These are phyloP conservation scores for Euphonia xanthogaster DNA, from an alignment of 2,797 vertebrate species.

Conservation along the genomic window DNA sequence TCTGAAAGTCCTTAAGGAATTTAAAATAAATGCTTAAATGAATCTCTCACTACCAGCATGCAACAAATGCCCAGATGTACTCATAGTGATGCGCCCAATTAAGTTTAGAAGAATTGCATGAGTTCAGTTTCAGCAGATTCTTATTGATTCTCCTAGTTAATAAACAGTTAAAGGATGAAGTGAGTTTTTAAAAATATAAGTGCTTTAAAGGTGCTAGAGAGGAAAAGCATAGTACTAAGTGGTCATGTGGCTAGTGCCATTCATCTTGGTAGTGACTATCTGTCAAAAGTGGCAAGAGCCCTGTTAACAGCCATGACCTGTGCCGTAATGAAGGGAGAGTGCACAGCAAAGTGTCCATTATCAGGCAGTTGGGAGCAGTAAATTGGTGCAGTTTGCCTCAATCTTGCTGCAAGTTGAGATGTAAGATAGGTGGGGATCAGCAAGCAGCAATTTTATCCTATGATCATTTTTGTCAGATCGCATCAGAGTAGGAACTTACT, in stretches of 20 bases:
- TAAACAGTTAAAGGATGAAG: slow-evolving; percentile 83
- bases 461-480: slow-evolving; percentile 91
- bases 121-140: slow-evolving; percentile 58
- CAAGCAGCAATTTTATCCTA: slow-evolving; percentile 84
- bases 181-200: slow-evolving; percentile 72
- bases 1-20: background rate
- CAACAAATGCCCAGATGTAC: slow-evolving; percentile 8
- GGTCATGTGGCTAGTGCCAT: slow-evolving; percentile 87
- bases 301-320: slow-evolving; percentile 87
- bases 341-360: slow-evolving; percentile 87
- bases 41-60: background rate
- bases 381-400: slow-evolving; percentile 90
- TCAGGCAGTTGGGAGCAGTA: slow-evolving; percentile 87
- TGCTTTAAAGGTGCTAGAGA: slow-evolving; percentile 78
- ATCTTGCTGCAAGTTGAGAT: slow-evolving; percentile 85
- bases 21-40: slow-evolving; percentile 28
- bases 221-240: slow-evolving; percentile 86
- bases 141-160: slow-evolving; percentile 75
- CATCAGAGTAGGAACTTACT: slow-evolving; percentile 80
- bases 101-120: slow-evolving; percentile 58
- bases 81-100: background rate
- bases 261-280: slow-evolving; percentile 86
- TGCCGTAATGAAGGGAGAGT: slow-evolving; percentile 85
- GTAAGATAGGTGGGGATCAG: slow-evolving; percentile 84
- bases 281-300: slow-evolving; percentile 85